Evolutionary conservation across 2,797 vertebrate species (phyloP), one percentile per base, ranked within the genome.

Genomic region (Tiaroga cobitis): DNA sequence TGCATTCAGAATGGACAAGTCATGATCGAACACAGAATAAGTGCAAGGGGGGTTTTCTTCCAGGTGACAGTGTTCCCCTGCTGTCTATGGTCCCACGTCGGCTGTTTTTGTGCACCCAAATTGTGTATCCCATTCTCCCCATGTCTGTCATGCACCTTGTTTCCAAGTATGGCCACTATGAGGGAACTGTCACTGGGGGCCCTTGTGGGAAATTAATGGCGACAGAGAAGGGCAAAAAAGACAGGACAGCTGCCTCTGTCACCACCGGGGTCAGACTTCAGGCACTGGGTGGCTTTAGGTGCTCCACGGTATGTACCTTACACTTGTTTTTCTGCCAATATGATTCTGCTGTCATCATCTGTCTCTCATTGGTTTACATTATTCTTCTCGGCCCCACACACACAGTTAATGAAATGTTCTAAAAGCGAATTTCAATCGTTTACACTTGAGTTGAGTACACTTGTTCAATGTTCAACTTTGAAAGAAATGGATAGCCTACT

Each of bases 231-330:
- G 96, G 93, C 95, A 96, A 96, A 96, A 95, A 94, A 90, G 94
- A 95, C 92, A 92, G 95, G 96, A 97, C 97, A 98, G 97, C 96
- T 97, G 97, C 93, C 92, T 95, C 96, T 97, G 97, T 97, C 96
- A 96, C 94, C 96, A 94, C 94, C 89, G 88, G 54, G 59, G 77
- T 91, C 90, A 88, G 43, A 91, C 91, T 92, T 92, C 93, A 91
- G 92, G 80, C 94, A 94, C 91, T 93, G 91, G 91, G 83, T 77
- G 88, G 69, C 91, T 93, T 91, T 92, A 91, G 92, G 70, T 77
- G 90, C 93, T 88, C 78, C 90, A 89, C 70, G 10, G 34, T 24
- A 78, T 41, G 82, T 90, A 91, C 93, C 77, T 39, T 90, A 91
- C 92, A 92, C 92, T 93, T 90, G 89, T 86, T 92, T 91, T 93